Conservation (phyloP, 2,113 vertebrate genomes). For the Neoarius graeffei region DNA sequence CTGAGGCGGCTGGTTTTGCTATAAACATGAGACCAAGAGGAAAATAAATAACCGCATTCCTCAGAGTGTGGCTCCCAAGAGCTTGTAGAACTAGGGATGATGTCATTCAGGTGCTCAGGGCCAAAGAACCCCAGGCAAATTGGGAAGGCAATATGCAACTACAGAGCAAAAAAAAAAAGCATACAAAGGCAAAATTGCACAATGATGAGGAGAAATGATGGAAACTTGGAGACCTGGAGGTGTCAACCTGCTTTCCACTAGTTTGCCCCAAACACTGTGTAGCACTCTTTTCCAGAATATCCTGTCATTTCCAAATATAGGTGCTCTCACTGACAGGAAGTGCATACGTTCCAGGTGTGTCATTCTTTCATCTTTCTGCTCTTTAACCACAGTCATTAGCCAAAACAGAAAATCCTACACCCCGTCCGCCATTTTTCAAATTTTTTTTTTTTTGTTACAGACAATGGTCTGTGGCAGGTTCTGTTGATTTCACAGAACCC, state of each 20-base stretch:
- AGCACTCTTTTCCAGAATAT: slow-evolving; percentile 21
- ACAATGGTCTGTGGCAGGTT: slow-evolving; percentile 15
- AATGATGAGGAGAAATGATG: slow-evolving; percentile 74
- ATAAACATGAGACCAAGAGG: slow-evolving; percentile 26
- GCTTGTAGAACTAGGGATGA: slow-evolving; percentile 62
- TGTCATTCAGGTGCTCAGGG: slow-evolving; percentile 70
- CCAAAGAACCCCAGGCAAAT: slow-evolving; percentile 60
- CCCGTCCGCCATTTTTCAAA: not conserved
- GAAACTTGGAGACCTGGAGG: slow-evolving; percentile 57
- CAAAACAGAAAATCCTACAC: slow-evolving; percentile 55
- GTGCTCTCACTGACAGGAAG: slow-evolving; percentile 53
- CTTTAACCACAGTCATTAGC: slow-evolving; percentile 70
- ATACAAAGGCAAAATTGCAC: slow-evolving; percentile 58
- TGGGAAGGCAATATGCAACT: not conserved
- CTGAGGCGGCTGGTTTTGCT: slow-evolving; percentile 2
- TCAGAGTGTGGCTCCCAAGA: slow-evolving; percentile 58
- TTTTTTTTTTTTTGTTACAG: not conserved
- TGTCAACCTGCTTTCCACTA: slow-evolving; percentile 7
- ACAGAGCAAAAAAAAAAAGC: not conserved
- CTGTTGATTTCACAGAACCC: slow-evolving; percentile 7
- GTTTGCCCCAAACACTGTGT: not conserved
- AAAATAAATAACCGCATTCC: slow-evolving; percentile 61
- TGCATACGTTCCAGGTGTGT: slow-evolving; percentile 68
- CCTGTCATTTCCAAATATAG: slow-evolving; percentile 74
- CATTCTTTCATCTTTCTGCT: slow-evolving; percentile 60